Evolutionary conservation across 2,888 invertebrate species (phyloP), one percentile per base, ranked within the genome.

Genomic region (Dinocampus coccinellae): DNA sequence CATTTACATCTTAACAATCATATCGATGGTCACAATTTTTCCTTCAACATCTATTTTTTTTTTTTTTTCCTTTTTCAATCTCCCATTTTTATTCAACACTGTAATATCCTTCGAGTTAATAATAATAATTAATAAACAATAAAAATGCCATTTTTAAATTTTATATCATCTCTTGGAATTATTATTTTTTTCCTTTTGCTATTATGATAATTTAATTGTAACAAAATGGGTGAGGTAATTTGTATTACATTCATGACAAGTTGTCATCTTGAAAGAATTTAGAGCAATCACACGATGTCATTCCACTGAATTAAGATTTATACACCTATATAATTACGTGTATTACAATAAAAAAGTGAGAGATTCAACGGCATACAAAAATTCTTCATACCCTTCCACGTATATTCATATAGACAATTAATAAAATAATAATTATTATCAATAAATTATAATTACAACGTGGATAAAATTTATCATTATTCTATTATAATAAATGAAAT

Each of bases 241-340:
- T 3, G 11, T n/a, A 9, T n/a, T 4, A 7, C 1, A 47, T 47
- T 29, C 7, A 47, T 2, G 4, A 29, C n/a, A 29, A 52, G 47
- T 29, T 63, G 63, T 63, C 63, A 63, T 63, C 39, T 29, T 29
- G n/a, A 20, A 42, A 26, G 64, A 64, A 64, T 64, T 64, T 36
- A 64, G 64, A 64, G 64, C 52, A 64, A 52, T 53, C 64, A 53
- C 20, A 53, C 33, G 34, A 55, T 55, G 53, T 53, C 52, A 33
- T 20, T 64, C 16, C 47, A 11, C 33, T 34, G 64, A 53, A 64
- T 47, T 34, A 60, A 6, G 58, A 58, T 67, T 55, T 65, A 22
- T 24, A 26, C 16, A 7, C 52, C 55, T 70, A 62, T 66, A 69
- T 69, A 75, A 62, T 70, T 69, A 68, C 65, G 29, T 29, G 52